A percentile compares a stretch with the other conserved stretches of the same genome.
Conservation (phyloP, 2,797 vertebrate species). For the Phoxinus dragarum region DNA sequence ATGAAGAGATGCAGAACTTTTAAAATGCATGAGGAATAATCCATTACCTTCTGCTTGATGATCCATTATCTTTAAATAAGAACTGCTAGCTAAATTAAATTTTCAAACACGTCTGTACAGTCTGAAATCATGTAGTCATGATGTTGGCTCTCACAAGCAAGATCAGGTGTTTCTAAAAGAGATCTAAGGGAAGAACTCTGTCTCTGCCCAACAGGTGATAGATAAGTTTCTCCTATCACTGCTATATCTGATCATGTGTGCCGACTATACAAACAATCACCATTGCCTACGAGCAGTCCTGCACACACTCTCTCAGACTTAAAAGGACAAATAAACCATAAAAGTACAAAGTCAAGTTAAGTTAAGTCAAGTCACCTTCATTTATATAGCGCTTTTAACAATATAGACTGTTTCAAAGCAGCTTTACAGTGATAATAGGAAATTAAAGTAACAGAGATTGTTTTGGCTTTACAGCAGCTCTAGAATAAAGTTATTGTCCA, state of each 20-base stretch:
- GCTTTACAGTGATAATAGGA: no score
- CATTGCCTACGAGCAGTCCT: slow-evolving; percentile 52
- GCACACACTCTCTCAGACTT: slow-evolving; percentile 28
- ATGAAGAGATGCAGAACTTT: background rate
- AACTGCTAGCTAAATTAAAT: background rate
- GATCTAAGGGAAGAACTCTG: slow-evolving; percentile 10
- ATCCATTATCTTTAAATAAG: background rate
- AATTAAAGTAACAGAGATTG: no score
- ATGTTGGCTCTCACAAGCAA: background rate
- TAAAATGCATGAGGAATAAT: background rate
- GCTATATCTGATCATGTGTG: slow-evolving; percentile 33
- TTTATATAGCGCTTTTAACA: no score
- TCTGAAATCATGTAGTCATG: background rate
- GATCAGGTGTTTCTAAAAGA: background rate
- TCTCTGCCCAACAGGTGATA: slow-evolving; percentile 19
- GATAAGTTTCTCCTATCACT: slow-evolving; percentile 48
- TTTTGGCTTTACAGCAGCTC: no score
- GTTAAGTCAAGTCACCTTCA: no score
- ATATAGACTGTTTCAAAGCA: no score
- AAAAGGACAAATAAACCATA: slow-evolving; percentile 40
- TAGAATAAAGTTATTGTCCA: no score
- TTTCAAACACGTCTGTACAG: background rate
- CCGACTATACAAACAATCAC: slow-evolving; percentile 37
- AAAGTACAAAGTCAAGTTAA: slow-evolving; percentile 13
- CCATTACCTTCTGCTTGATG: background rate